Percentiles rank a stretch among this genome's conserved stretches.
Evolutionary conservation across 2,888 invertebrate genomes (phyloP).

Genomic region (Nemoura dubitans): DNA sequence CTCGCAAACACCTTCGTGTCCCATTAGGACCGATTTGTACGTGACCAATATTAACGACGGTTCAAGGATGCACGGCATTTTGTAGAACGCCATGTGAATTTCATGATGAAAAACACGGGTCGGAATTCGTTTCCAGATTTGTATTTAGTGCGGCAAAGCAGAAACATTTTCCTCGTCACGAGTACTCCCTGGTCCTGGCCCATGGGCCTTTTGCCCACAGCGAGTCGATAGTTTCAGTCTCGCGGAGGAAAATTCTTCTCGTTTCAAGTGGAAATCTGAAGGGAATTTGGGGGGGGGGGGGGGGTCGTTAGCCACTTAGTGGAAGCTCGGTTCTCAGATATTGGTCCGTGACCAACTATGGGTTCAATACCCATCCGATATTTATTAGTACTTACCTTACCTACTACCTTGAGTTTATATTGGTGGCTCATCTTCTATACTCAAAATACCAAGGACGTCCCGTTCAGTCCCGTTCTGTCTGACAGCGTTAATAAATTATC

Average conservation of each 20-base stretch:
- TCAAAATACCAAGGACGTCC: not conserved
- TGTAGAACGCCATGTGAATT: not conserved
- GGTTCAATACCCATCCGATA: not conserved
- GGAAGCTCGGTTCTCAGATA: not conserved
- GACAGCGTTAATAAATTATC: constrained; percentile 24
- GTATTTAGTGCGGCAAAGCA: not conserved
- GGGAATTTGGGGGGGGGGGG: not conserved
- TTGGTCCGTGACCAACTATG: not conserved
- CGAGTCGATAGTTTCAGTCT: not conserved
- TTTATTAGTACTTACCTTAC: not conserved
- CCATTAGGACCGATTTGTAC: not conserved
- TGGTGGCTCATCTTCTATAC: not conserved
- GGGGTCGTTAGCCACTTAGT: not conserved
- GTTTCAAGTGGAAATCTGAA: not conserved
- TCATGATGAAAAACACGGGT: not conserved
- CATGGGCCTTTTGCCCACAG: not conserved
- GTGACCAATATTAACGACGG: not conserved
- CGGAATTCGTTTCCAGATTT: not conserved
- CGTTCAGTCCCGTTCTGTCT: not conserved
- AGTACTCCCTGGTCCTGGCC: not conserved
- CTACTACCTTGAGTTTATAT: constrained; percentile 28
- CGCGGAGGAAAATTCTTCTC: not conserved
- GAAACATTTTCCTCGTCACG: not conserved
- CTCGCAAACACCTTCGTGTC: not conserved
- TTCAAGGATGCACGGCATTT: not conserved